Percentiles rank a stretch among this genome's conserved stretches.
phyloP scores from a whole-genome alignment of 2,113 vertebrate genomes.

The Phoxinus phoxinus region DNA sequence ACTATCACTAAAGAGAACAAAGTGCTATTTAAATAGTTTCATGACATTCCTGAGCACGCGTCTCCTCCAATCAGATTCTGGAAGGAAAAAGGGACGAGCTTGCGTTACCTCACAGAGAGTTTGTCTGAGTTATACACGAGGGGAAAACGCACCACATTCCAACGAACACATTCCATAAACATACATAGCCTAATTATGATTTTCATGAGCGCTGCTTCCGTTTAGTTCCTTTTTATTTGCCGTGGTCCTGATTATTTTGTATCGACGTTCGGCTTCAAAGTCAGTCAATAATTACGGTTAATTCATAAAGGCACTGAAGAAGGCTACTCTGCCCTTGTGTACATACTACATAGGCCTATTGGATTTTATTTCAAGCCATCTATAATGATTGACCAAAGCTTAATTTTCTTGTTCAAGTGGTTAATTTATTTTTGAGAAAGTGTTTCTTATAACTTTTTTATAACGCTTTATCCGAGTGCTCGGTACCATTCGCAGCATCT shows the following conservation, averaged over 20 bases:
- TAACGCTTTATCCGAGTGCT: neutral
- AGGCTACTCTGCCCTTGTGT: neutral
- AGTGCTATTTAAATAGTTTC: conserved; percentile 88
- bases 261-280: neutral
- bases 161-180: conserved; percentile 59
- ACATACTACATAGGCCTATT: too few species aligned
- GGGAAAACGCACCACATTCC: conserved; percentile 53
- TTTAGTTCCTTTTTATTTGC: conserved; percentile 65
- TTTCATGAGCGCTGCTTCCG: conserved; percentile 69
- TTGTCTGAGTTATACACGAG: conserved; percentile 36
- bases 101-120: conserved; percentile 70
- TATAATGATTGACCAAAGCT: neutral
- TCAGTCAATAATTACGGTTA: neutral
- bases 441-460: neutral
- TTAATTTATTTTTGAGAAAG: neutral
- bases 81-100: conserved; percentile 76
- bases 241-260: neutral
- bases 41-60: conserved; percentile 83
- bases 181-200: conserved; percentile 52
- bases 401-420: neutral
- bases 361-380: neutral
- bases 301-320: neutral
- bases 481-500: neutral
- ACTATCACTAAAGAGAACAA: conserved; percentile 63
- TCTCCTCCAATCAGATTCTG: conserved; percentile 83